These are phyloP conservation scores for Drosophila simulans DNA, from an alignment of 1,140 invertebrate genomes.

Conservation along the genomic window DNA sequence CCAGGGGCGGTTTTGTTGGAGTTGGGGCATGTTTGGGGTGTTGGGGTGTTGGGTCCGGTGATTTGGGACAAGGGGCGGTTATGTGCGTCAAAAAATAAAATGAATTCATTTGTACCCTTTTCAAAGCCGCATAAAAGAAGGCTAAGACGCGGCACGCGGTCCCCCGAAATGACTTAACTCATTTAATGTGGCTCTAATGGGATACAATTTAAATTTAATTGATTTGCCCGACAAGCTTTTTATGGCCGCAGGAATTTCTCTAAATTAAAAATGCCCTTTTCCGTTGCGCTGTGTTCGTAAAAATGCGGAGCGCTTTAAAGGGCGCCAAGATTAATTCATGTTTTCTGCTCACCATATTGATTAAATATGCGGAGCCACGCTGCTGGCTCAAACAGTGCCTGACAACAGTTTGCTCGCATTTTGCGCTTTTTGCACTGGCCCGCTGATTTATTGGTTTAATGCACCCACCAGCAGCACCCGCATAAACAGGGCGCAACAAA, in stretches of 20 bases:
- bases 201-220: conserved; percentile 84
- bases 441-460: conserved; percentile 82
- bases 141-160: conserved; percentile 61
- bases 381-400: conserved; percentile 59
- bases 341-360: conserved; percentile 70
- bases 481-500: conserved; percentile 79
- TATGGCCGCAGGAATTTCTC: conserved; percentile 74
- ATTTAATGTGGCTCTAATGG: conserved; percentile 82
- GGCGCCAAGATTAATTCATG: conserved; percentile 74
- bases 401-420: conserved; percentile 67
- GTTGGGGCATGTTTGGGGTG: neutral
- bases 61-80: conserved; percentile 34
- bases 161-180: conserved; percentile 76
- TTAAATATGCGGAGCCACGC: conserved; percentile 72
- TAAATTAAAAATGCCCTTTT: conserved; percentile 74
- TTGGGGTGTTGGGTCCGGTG: neutral
- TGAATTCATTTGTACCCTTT: conserved; percentile 82
- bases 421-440: conserved; percentile 47
- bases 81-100: conserved; percentile 79
- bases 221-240: conserved; percentile 77
- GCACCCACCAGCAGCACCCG: conserved; percentile 70
- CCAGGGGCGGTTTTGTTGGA: conserved; percentile 7
- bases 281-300: conserved; percentile 8
- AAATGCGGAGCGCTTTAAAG: conserved; percentile 61
- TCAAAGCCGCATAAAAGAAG: conserved; percentile 73